phyloP scores from a whole-genome alignment of 2,113 vertebrate species.

The Herpetotheres cachinnans region DNA sequence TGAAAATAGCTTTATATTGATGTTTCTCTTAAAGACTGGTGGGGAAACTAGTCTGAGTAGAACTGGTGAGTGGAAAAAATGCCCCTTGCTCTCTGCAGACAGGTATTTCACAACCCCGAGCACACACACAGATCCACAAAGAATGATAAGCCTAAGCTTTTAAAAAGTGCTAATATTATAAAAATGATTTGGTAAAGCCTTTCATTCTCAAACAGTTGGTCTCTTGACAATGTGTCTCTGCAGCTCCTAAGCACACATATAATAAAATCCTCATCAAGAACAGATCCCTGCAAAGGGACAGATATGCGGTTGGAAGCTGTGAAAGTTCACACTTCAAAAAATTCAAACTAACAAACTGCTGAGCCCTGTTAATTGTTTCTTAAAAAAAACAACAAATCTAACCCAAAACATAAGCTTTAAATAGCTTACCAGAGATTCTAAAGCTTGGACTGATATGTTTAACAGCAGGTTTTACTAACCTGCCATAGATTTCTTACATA shows the following conservation, averaged over 20 bases:
- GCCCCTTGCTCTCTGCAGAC: background rate
- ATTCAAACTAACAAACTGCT: constrained; percentile 38
- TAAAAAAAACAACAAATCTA: background rate
- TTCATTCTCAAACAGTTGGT: constrained; percentile 31
- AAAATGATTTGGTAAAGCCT: background rate
- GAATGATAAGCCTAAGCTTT: background rate
- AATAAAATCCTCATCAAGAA: constrained; percentile 42
- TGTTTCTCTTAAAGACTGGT: background rate
- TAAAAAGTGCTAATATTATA: background rate
- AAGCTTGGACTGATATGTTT: background rate
- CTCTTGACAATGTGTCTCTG: constrained; percentile 38
- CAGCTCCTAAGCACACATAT: constrained; percentile 29
- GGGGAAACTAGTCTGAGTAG: background rate
- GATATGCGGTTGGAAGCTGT: constrained; percentile 28
- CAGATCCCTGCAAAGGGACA: constrained; percentile 35
- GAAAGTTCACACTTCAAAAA: constrained; percentile 56
- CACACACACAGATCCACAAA: background rate
- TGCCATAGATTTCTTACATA: background rate
- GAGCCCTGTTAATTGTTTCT: constrained; percentile 50
- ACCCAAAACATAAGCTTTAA: background rate
- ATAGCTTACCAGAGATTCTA: background rate
- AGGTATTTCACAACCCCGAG: background rate
- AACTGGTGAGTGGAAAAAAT: background rate
- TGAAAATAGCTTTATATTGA: background rate
- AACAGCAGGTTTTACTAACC: background rate